Percentiles rank a stretch among this genome's conserved stretches.
phyloP scores from a whole-genome alignment of 2,888 invertebrate species.

The Orthonevra nobilis region DNA sequence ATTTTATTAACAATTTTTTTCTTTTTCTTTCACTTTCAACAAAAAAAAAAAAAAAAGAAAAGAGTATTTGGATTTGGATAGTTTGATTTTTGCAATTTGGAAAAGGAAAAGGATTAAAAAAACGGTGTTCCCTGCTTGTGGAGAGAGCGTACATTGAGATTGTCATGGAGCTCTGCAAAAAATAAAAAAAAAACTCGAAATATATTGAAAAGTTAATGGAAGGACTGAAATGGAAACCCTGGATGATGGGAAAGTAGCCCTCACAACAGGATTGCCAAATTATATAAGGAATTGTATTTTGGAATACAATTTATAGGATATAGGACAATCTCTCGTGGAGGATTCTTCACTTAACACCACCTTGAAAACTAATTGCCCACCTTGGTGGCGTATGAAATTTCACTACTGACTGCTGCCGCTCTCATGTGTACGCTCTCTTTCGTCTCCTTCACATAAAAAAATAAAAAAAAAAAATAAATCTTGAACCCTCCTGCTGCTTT shows the following conservation, averaged over 20 bases:
- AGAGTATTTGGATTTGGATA: constrained; percentile 63
- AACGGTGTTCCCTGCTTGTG: constrained; percentile 21
- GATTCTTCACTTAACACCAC: constrained; percentile 50
- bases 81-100: constrained; percentile 69
- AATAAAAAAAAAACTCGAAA: constrained; percentile 34
- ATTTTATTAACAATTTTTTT: constrained; percentile 64
- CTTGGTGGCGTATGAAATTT: constrained; percentile 20
- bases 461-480: too few species aligned
- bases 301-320: constrained; percentile 34
- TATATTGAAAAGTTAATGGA: constrained; percentile 17
- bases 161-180: constrained; percentile 44
- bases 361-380: constrained; percentile 13
- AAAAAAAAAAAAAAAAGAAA: constrained; percentile 44
- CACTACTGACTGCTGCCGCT: constrained; percentile 7
- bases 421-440: background rate
- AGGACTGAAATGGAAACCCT: constrained; percentile 56
- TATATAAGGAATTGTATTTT: constrained; percentile 53
- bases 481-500: constrained; percentile 41
- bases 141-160: constrained; percentile 18
- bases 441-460: constrained; percentile 21
- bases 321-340: constrained; percentile 52
- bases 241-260: constrained; percentile 61
- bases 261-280: constrained; percentile 62
- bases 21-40: constrained; percentile 62
- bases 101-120: constrained; percentile 50